These are phyloP conservation scores for Naso thynnoides DNA, from an alignment of 2,797 vertebrate genomes.

Conservation along the genomic window DNA sequence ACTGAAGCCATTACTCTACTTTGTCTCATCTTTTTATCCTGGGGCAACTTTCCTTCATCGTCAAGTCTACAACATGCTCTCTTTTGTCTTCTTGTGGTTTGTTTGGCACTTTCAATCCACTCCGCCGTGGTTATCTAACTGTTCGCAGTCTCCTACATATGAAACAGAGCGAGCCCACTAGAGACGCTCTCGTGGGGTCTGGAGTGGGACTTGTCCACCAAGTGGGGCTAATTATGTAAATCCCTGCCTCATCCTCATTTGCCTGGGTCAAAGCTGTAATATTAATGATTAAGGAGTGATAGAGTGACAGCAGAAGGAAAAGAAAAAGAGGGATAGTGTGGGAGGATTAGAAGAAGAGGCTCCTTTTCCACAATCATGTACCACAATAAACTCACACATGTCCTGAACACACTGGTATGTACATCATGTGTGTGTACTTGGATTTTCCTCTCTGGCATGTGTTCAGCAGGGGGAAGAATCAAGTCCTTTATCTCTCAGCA, in stretches of 20 bases:
- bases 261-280: slow-evolving; percentile 71
- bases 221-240: slow-evolving; percentile 82
- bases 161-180: slow-evolving; percentile 66
- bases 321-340: slow-evolving; percentile 25
- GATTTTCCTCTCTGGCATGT: slow-evolving; percentile 47
- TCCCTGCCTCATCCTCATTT: slow-evolving; percentile 73
- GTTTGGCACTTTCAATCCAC: slow-evolving; percentile 37
- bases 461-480: slow-evolving; percentile 69
- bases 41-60: slow-evolving; percentile 34
- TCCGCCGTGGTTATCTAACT: slow-evolving; percentile 59
- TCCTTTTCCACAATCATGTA: not conserved
- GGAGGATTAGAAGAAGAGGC: slow-evolving; percentile 40
- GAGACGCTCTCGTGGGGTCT: slow-evolving; percentile 68
- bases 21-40: slow-evolving; percentile 16
- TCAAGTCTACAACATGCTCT: slow-evolving; percentile 24
- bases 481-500: slow-evolving; percentile 73
- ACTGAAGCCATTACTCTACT: not conserved
- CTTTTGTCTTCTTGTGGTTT: slow-evolving; percentile 43
- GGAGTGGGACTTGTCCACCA: slow-evolving; percentile 76
- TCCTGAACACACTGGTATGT: not conserved
- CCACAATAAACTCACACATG: not conserved
- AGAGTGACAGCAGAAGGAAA: slow-evolving; percentile 51
- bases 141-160: slow-evolving; percentile 51
- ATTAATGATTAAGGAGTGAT: slow-evolving; percentile 69
- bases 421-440: not conserved